Conservation (phyloP, 2,797 vertebrate species). For the Sebastes aleutianus region DNA sequence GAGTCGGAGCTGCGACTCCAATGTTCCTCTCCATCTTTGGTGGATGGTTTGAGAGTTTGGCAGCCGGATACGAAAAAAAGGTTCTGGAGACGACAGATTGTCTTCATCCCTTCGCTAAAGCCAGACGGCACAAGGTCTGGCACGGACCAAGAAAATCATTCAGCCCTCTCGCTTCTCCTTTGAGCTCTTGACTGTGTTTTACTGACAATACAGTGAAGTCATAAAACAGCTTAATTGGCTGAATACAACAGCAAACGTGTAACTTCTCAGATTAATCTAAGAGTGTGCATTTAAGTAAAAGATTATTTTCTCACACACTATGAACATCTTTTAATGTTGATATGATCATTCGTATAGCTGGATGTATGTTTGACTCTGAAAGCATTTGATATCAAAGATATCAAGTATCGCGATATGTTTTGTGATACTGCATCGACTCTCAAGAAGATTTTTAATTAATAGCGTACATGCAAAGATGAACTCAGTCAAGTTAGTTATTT, state of each 20-base stretch:
- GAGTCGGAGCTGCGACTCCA: neutral
- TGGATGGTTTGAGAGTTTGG: constrained; percentile 43
- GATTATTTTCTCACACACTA: no score
- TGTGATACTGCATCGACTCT: no score
- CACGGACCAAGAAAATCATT: constrained; percentile 5
- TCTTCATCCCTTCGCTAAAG: constrained; percentile 27
- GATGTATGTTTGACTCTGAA: no score
- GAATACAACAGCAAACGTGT: neutral
- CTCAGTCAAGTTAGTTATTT: no score
- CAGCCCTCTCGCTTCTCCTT: neutral
- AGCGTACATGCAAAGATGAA: no score
- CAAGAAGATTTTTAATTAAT: no score
- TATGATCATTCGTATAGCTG: no score
- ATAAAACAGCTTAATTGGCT: neutral
- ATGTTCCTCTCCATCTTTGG: constrained; percentile 46
- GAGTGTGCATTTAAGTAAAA: no score
- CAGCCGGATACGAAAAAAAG: constrained; percentile 20
- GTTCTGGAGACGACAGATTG: constrained; percentile 17
- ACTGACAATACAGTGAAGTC: neutral
- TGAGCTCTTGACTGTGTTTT: neutral
- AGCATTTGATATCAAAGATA: rapidly evolving
- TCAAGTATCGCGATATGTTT: no score
- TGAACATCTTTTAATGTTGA: no score
- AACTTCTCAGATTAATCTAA: neutral
- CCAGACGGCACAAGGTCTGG: constrained; percentile 12